Conservation (phyloP, 2,797 vertebrate species). For the Anniella stebbinsi region DNA sequence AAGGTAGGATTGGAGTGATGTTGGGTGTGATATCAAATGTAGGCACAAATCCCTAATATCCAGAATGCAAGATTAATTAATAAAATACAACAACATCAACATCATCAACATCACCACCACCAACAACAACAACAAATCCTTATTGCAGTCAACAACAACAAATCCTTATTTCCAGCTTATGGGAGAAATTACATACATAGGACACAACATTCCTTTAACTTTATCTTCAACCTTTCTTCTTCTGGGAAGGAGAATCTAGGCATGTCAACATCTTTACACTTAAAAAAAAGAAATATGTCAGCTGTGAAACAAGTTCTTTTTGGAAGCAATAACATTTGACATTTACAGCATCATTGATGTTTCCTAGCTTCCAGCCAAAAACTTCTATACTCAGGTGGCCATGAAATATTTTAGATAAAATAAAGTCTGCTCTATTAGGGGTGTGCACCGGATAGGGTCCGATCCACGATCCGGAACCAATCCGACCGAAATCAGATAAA, state of each 20-base stretch:
- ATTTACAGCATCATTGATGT: not conserved
- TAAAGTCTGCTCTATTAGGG: too few relatives aligned
- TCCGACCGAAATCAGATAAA: too few relatives aligned
- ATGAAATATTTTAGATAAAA: too few relatives aligned
- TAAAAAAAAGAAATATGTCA: not conserved
- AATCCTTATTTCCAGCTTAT: too few relatives aligned
- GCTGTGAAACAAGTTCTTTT: not conserved
- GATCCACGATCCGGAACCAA: too few relatives aligned
- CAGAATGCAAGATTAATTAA: constrained; percentile 3
- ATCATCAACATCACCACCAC: too few relatives aligned
- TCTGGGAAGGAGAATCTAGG: constrained; percentile 3
- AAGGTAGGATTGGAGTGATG: not conserved
- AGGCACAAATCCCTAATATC: not conserved
- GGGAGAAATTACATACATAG: too few relatives aligned
- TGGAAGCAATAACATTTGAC: not conserved
- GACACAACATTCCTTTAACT: too few relatives aligned
- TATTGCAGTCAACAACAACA: too few relatives aligned
- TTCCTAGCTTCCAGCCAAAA: constrained; percentile 20
- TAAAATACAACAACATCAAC: too few relatives aligned
- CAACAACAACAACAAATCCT: too few relatives aligned
- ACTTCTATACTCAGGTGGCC: not conserved
- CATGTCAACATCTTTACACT: not conserved
- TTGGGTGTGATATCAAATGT: not conserved
- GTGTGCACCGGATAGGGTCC: too few relatives aligned
- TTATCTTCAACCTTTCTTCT: constrained; percentile 8